Conservation (phyloP, 2,888 invertebrate species). For the Torymus tubicola region DNA sequence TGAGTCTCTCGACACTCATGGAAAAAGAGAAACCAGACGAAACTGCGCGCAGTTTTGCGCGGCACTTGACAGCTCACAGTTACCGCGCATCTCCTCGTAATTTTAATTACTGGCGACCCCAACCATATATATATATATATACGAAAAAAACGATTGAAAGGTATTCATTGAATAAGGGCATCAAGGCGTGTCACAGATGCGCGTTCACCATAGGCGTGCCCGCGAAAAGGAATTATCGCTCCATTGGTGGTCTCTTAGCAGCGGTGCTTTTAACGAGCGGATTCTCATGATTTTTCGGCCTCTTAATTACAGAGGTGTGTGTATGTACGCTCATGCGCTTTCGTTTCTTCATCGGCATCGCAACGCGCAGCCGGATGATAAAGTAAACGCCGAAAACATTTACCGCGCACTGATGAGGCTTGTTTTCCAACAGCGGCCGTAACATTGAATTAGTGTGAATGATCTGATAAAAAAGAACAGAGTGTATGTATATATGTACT, state of each 20-base stretch:
- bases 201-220: too few relatives aligned
- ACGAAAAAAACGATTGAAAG: too few relatives aligned
- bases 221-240: slow-evolving; percentile 22
- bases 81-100: background rate
- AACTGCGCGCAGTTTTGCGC: background rate
- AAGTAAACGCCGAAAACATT: slow-evolving; percentile 20
- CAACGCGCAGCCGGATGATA: background rate
- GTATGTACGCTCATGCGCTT: background rate
- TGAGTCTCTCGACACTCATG: slow-evolving; percentile 1
- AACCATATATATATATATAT: background rate
- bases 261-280: slow-evolving; percentile 22
- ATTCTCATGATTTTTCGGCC: background rate
- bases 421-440: background rate
- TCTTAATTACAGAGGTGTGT: slow-evolving; percentile 6
- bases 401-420: slow-evolving; percentile 8
- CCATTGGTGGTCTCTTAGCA: slow-evolving; percentile 19
- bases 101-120: slow-evolving; percentile 33
- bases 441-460: slow-evolving; percentile 1
- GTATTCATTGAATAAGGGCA: slow-evolving; percentile 27
- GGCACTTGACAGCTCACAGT: background rate
- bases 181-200: background rate
- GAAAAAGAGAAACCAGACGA: slow-evolving; percentile 39
- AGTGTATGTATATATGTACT: too few relatives aligned
- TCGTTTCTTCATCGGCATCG: background rate
- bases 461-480: background rate